Evolutionary conservation across 1,140 invertebrate genomes (phyloP), one percentile per base, ranked within the genome.

Genomic region (Medauroidea extradentata): DNA sequence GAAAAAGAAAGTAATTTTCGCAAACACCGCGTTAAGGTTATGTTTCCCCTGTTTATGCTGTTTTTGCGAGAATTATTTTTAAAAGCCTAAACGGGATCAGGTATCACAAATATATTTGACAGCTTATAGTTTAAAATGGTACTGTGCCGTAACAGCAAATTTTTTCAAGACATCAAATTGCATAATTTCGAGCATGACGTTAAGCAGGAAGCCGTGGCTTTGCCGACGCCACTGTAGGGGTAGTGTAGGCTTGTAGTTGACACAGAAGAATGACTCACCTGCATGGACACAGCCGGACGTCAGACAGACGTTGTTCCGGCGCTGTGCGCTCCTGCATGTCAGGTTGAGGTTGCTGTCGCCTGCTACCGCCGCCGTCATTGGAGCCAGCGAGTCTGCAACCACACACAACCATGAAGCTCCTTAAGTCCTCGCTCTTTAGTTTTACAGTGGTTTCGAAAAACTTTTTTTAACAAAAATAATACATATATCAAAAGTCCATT

Each of bases 281-380:
- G 86, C 83, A 63, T 87, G 82, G 49, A 89, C 75, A 71, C 87
- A 89, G 62, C 83, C 85, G 24, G 83, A 73, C 2, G 78, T 76
- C 25, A 81, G 72, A 65, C 87, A 89, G 4, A 85, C 59, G 23
- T 80, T 69, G 13, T 70, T 63, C 0, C 66, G 41, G 25, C 52
- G 39, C 1, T 56, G 62, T 55, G 19, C 63, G 61, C 59, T 68
- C 16, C 14, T 25, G 14, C 18, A 49, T 14, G 9, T 25, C 4
- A 67, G 55, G 25, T 57, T 38, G 39, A 53, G 46, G 2, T 56
- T 57, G 18, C 25, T 63, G 1, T 19, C 2, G 8, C 18, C 34
- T 8, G 53, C 25, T 9, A 57, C 44, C 14, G 55, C 55, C 9
- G 55, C 44, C 13, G 55, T 44, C 27, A 57, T n/a, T 5, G 43